Base-by-base conservation (phyloP, 2,888 invertebrate genomes). In the Pogonocherus hispidulus region DNA sequence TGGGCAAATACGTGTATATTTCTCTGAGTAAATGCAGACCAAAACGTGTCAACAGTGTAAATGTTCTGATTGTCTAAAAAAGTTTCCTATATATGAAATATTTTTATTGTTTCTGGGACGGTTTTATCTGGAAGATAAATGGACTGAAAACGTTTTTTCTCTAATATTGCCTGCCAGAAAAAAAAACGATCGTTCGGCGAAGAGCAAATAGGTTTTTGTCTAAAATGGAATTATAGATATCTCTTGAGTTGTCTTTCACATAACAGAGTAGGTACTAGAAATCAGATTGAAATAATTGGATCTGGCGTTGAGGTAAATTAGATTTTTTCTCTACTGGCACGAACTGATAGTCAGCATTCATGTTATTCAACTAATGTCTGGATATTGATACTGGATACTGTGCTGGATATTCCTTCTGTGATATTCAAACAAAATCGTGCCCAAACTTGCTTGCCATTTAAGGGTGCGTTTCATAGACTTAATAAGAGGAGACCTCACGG, bases 51-150 rank as follows among this genome's bases (percentile, higher is more conserved):
- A 19, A 55, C 37, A 55, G 37, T 55, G n/a, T 9, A 35, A 55
- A 55, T n/a, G 9, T 37, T n/a, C 37, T 35, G 20, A 55, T 37
- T 55, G 52, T 52, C 27, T 52, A 16, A 37, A 55, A 55, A 55
- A 35, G 37, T 37, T 37, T 22, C 19, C 55, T n/a, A 37, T 55
- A 55, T 55, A 55, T 37, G 55, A 55, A 27, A 37, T 55, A 55
- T 41, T 55, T 55, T 55, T 55, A 55, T 55, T 55, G 55, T 27
- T 20, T 55, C 19, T 55, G 19, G 37, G 55, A 37, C 55, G 37
- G 55, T 55, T 55, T 55, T 55, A 55, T 55, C 55, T 55, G 11
- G 35, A 55, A 35, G 55, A 55, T 37, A 37, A 55, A 55, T 55
- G 55, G 55, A 55, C 37, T 55, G 37, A 35, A 55, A 55, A 9